Evolutionary conservation across 2,113 vertebrate species (phyloP), one percentile per base, ranked within the genome.

Genomic region (Hirundichthys speculiger): DNA sequence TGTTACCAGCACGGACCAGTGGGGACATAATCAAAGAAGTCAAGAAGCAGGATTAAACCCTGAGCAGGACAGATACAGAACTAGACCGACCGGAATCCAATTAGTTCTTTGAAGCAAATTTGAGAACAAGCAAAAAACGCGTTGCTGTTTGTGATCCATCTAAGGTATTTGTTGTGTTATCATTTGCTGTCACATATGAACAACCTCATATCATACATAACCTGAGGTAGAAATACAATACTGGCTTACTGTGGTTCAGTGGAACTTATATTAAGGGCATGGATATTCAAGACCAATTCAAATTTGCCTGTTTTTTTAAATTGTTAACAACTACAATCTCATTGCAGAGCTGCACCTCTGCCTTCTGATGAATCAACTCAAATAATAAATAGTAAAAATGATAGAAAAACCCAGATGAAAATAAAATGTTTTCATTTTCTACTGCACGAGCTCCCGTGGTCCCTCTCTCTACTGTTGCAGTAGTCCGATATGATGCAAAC

Each of bases 311-410:
- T 64, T 42, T 9, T 53, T 18, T n/a, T n/a, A n/a, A 24, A 51
- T 64, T 20, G 12, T 59, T 1, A 34, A 34, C 14, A 66, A 61
- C 55, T 64, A 57, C 9, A 67, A 59, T 19, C 48, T 75, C 40
- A 49, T 40, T 25, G 18, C 47, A 46, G 45, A 66, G 67, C 69
- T 65, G 45, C 56, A 41, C 24, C 61, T 73, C 56, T 77, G 59
- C 38, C 46, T 68, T 63, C 40, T 68, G 74, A 87, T 83, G 71
- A 79, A 60, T 79, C 56, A 70, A 56, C 48, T 69, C 27, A 88
- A 88, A 88, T 77, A 86, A 92, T 83, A 89, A 86, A 91, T 87
- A 85, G 64, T 84, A 88, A 78, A 89, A 91, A 90, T 88, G 34
- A 87, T 90, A 85, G 34, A 86, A 91, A 84, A 86, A 86, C 62